phyloP scores from a whole-genome alignment of 2,113 vertebrate species.

The Neodon shergylaensis region DNA sequence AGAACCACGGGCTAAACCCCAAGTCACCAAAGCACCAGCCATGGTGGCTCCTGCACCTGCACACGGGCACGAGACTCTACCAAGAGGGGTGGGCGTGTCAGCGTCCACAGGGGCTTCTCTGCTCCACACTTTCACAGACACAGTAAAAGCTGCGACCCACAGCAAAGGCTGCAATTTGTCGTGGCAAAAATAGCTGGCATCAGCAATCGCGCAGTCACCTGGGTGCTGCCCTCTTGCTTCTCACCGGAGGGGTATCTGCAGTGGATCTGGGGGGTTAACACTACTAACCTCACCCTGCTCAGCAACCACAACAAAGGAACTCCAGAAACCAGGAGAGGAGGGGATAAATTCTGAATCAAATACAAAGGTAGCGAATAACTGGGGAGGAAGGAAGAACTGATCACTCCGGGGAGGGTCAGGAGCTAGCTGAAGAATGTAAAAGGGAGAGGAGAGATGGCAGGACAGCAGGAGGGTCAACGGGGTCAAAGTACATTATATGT shows the following conservation, averaged over 20 bases:
- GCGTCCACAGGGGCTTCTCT: neutral
- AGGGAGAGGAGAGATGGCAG: neutral
- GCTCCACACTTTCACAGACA: conserved; percentile 23
- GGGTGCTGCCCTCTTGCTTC: conserved; percentile 49
- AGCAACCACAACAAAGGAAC: neutral
- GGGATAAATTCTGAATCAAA: neutral
- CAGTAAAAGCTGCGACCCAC: neutral
- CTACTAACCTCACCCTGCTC: neutral
- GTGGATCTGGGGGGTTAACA: neutral
- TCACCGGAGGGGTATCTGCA: neutral
- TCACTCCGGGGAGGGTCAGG: neutral
- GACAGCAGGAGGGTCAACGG: neutral
- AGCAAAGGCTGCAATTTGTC: conserved; percentile 6
- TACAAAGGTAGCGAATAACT: neutral
- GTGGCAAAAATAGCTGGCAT: conserved; percentile 4
- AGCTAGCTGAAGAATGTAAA: neutral
- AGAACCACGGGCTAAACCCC: conserved; percentile 5
- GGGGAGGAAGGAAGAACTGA: neutral
- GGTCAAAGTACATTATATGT: neutral
- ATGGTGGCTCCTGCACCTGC: neutral
- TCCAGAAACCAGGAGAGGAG: neutral
- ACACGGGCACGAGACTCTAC: neutral
- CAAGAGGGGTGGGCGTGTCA: neutral
- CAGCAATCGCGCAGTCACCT: neutral
- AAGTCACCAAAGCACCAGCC: conserved; percentile 35